Conservation (phyloP, 2,797 vertebrate species). For the Amblyraja radiata region DNA sequence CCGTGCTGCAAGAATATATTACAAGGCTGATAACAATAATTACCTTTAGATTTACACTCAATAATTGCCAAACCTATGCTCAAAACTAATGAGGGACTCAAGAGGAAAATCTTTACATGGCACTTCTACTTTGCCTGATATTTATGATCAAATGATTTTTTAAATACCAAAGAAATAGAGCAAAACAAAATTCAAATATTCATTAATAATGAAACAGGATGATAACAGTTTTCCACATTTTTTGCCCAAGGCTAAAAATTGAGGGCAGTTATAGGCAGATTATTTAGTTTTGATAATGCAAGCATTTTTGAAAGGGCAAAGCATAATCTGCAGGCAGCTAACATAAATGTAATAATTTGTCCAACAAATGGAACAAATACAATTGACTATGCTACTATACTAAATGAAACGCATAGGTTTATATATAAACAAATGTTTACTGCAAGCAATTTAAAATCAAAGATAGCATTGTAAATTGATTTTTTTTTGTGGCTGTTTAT, state of each 20-base stretch:
- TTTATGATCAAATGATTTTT: not conserved
- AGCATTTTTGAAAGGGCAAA: not conserved
- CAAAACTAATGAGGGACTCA: not conserved
- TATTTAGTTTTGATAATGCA: not conserved
- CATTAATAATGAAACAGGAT: not conserved
- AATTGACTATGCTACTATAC: slow-evolving; percentile 41
- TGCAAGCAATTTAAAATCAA: slow-evolving; percentile 38
- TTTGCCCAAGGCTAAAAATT: slow-evolving; percentile 12
- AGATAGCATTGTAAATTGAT: slow-evolving; percentile 13
- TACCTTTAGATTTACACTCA: not conserved
- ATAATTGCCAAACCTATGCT: no score
- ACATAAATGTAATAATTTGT: not conserved
- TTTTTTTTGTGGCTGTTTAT: not conserved
- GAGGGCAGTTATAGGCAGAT: not conserved
- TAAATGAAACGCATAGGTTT: slow-evolving; percentile 42
- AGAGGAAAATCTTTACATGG: not conserved
- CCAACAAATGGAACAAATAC: not conserved
- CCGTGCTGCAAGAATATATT: no score
- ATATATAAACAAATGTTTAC: slow-evolving; percentile 17
- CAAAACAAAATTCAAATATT: not conserved
- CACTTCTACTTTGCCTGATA: no score
- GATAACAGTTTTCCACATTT: not conserved
- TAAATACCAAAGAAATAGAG: not conserved
- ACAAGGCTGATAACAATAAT: not conserved
- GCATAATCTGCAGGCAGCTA: slow-evolving; percentile 10